phyloP scores from a whole-genome alignment of 2,888 invertebrate species.

The Sinohyriopsis cumingii region DNA sequence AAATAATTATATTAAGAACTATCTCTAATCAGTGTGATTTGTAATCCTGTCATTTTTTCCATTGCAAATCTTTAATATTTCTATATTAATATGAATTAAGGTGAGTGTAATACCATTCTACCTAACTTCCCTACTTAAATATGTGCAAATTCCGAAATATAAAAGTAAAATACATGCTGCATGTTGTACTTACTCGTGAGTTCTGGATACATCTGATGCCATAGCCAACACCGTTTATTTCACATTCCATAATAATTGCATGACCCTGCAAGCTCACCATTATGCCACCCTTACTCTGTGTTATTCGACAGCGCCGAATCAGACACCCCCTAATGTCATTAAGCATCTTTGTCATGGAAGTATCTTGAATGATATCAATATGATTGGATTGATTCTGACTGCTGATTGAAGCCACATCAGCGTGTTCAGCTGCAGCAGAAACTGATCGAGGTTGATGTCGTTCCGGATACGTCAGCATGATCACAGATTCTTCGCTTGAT shows the following conservation, averaged over 20 bases:
- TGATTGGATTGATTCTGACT: conserved; percentile 55
- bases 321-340: conserved; percentile 55
- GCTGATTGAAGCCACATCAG: conserved; percentile 52
- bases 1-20: too few species aligned
- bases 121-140: too few species aligned
- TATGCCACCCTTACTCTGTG: conserved; percentile 60
- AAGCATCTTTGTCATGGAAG: conserved; percentile 37
- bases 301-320: conserved; percentile 60
- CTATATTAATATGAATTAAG: too few species aligned
- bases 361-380: conserved; percentile 42
- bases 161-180: neutral
- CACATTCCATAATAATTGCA: conserved; percentile 57
- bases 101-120: too few species aligned
- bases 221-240: conserved; percentile 64
- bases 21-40: too few species aligned
- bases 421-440: conserved; percentile 46
- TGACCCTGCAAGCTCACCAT: conserved; percentile 61
- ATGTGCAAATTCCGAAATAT: neutral
- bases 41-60: too few species aligned
- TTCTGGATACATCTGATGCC: conserved; percentile 66
- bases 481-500: conserved; percentile 58
- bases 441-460: conserved; percentile 46
- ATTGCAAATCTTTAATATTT: too few species aligned
- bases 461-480: conserved; percentile 58
- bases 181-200: conserved; percentile 49